Evolutionary conservation across 1,140 invertebrate species (phyloP).

Genomic region (Spodoptera frugiperda): DNA sequence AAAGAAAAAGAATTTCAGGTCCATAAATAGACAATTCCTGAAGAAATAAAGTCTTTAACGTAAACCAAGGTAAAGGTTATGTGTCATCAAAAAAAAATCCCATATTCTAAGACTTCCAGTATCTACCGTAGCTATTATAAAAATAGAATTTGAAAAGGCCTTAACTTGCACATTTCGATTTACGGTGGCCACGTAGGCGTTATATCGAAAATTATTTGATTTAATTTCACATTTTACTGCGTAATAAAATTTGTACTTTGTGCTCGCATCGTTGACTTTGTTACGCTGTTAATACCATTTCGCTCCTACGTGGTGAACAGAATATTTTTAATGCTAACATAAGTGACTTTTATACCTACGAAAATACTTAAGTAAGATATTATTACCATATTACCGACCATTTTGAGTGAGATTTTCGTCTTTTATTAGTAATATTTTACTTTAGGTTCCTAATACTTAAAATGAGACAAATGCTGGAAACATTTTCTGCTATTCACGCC

Average conservation of each 20-base stretch:
- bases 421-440: too few species aligned
- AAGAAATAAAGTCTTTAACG: not conserved
- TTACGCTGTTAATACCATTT: conserved; percentile 11
- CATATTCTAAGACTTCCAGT: conserved; percentile 9
- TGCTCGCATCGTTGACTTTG: conserved; percentile 21
- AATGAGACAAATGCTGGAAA: not conserved
- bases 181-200: conserved; percentile 13
- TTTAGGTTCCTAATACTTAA: too few species aligned
- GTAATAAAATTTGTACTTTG: conserved; percentile 41
- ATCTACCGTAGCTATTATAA: not conserved
- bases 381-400: not conserved
- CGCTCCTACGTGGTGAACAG: not conserved
- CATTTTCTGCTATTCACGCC: not conserved
- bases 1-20: not conserved
- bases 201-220: conserved; percentile 41
- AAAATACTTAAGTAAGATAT: not conserved
- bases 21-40: not conserved
- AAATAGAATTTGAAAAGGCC: conserved; percentile 6
- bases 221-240: conserved; percentile 36
- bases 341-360: not conserved
- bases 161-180: conserved; percentile 13
- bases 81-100: not conserved
- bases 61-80: not conserved
- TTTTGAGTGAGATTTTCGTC: too few species aligned
- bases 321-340: conserved; percentile 26